phyloP scores from a whole-genome alignment of 2,113 vertebrate genomes.

The Caretta caretta region DNA sequence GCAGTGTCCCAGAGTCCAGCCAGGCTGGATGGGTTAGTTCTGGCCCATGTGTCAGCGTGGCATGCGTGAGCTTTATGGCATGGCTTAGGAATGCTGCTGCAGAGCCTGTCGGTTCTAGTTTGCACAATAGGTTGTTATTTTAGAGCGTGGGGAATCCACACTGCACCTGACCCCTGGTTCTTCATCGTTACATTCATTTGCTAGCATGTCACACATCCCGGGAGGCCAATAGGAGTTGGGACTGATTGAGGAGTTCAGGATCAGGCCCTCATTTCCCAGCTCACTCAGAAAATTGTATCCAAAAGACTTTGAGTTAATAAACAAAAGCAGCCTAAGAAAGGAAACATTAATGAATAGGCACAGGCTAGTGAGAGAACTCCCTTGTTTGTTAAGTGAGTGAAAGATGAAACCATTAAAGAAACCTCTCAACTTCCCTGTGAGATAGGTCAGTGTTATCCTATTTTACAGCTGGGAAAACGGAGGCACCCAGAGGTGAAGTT shows the following conservation, averaged over 20 bases:
- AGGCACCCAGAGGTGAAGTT: background rate
- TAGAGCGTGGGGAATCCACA: constrained; percentile 51
- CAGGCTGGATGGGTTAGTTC: background rate
- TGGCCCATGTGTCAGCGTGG: background rate
- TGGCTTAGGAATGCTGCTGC: constrained; percentile 44
- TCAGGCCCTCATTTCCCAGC: accelerated
- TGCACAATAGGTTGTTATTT: background rate
- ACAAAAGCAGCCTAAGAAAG: accelerated
- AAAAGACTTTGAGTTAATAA: accelerated
- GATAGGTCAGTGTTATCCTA: background rate
- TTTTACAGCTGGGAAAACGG: background rate
- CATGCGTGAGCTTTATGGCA: background rate
- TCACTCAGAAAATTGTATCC: accelerated
- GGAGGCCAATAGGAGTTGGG: accelerated
- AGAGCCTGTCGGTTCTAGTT: background rate
- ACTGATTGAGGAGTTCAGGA: accelerated
- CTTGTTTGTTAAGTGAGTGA: accelerated
- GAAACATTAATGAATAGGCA: background rate
- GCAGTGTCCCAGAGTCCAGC: background rate
- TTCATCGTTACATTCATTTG: background rate
- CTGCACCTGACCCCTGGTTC: accelerated
- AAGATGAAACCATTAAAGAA: background rate
- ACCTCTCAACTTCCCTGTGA: background rate
- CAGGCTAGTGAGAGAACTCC: accelerated
- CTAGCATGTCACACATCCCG: accelerated